Conservation (phyloP, 1,140 invertebrate species). For the Melitaea cinxia region DNA sequence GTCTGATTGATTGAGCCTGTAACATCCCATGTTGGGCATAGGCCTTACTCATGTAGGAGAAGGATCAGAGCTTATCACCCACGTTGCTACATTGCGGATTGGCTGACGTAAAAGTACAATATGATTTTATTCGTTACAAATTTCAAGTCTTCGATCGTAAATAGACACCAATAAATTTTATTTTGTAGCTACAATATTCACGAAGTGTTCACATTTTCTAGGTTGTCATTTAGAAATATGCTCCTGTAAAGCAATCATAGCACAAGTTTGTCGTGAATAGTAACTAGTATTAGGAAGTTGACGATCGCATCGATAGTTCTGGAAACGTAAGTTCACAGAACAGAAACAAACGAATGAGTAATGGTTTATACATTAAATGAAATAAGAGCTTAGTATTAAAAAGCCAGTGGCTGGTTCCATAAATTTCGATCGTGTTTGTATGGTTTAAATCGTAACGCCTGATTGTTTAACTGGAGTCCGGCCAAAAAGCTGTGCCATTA, state of each 20-base stretch:
- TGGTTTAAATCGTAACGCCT: constrained; percentile 52
- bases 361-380: constrained; percentile 55
- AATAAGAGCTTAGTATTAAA: constrained; percentile 61
- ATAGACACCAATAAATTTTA: neutral
- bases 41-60: too few relatives aligned
- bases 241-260: constrained; percentile 15
- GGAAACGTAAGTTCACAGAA: constrained; percentile 41
- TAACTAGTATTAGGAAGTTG: constrained; percentile 19
- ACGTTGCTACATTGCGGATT: too few relatives aligned
- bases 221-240: neutral
- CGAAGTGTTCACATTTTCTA: neutral
- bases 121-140: too few relatives aligned
- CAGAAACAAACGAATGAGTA: constrained; percentile 45
- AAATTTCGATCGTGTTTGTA: constrained; percentile 63
- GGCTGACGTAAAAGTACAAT: too few relatives aligned
- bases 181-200: neutral
- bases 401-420: constrained; percentile 56
- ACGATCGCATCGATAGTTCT: constrained; percentile 16
- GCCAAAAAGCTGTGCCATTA: constrained; percentile 62
- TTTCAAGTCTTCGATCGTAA: too few relatives aligned
- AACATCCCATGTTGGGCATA: too few relatives aligned
- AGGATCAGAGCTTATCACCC: too few relatives aligned
- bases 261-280: constrained; percentile 31
- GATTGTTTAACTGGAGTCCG: constrained; percentile 68
- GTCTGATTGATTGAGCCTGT: too few relatives aligned